Conservation (phyloP, 2,888 invertebrate species). For the Slavum lentiscoides region DNA sequence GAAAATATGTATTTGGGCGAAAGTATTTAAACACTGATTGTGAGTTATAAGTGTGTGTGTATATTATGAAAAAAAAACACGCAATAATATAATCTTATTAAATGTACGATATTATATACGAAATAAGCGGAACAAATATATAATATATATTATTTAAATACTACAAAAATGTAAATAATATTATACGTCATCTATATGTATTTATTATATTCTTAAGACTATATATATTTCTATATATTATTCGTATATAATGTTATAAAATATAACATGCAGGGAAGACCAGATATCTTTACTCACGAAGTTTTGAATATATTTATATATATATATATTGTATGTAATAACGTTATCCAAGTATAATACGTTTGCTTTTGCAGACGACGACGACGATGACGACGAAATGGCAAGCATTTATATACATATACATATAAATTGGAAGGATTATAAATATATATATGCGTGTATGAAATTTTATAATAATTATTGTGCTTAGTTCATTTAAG, state of each 20-base stretch:
- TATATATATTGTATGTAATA: not conserved
- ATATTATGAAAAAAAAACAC: too few species aligned
- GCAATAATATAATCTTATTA: too few species aligned
- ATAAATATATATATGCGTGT: not conserved
- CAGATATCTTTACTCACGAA: constrained; percentile 28
- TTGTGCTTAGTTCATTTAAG: constrained; percentile 70
- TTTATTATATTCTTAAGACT: constrained; percentile 1
- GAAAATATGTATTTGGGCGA: not conserved
- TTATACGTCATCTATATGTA: not conserved
- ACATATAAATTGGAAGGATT: not conserved
- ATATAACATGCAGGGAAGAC: constrained; percentile 34
- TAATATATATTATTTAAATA: too few species aligned
- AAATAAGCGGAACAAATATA: not conserved
- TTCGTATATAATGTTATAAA: not conserved
- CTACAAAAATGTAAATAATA: not conserved
- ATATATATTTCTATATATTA: constrained; percentile 1
- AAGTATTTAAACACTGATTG: not conserved
- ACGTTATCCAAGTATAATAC: not conserved
- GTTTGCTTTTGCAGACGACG: constrained; percentile 13
- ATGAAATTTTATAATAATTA: not conserved
- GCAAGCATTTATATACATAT: not conserved
- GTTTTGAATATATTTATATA: not conserved
- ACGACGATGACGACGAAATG: not conserved
- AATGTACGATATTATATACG: too few species aligned
- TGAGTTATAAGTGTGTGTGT: not conserved